A percentile compares a stretch with the other conserved stretches of the same genome.
These are phyloP conservation scores for Sula dactylatra DNA, from an alignment of 2,113 vertebrate species.

Conservation along the genomic window DNA sequence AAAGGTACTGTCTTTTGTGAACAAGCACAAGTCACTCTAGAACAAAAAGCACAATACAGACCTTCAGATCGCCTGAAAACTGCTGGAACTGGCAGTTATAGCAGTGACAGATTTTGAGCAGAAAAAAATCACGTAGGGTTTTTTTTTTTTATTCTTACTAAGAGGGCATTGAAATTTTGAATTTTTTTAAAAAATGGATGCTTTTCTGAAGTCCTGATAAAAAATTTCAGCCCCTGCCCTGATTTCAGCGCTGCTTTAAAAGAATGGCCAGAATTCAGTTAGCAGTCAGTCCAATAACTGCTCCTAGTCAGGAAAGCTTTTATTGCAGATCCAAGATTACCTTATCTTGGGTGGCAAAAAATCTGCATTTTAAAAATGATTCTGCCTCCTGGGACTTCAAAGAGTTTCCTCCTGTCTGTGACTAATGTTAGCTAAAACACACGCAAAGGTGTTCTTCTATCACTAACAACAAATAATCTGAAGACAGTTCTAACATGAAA, in stretches of 20 bases:
- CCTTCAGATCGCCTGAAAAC: not conserved
- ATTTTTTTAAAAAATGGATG: not conserved
- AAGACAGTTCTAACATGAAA: constrained; percentile 30
- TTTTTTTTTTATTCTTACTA: not conserved
- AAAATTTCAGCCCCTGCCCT: not conserved
- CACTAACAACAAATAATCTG: constrained; percentile 15
- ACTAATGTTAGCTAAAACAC: constrained; percentile 33
- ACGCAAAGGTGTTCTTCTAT: not conserved
- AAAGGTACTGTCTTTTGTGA: not conserved
- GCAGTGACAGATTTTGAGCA: not conserved
- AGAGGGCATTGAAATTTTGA: not conserved
- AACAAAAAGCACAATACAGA: not conserved
- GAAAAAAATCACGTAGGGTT: not conserved
- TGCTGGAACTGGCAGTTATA: not conserved
- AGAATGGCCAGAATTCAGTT: not conserved
- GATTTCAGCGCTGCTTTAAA: not conserved
- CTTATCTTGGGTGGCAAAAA: constrained; percentile 29
- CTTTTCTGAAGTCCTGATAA: not conserved
- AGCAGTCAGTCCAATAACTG: not conserved
- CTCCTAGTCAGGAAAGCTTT: not conserved
- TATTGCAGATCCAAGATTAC: not conserved
- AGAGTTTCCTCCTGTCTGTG: constrained; percentile 27
- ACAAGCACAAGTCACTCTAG: not conserved
- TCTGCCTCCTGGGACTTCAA: constrained; percentile 44
- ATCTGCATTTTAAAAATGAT: not conserved